Evolutionary conservation across 2,888 invertebrate genomes (phyloP).

Genomic region (Periphyllus acericola): DNA sequence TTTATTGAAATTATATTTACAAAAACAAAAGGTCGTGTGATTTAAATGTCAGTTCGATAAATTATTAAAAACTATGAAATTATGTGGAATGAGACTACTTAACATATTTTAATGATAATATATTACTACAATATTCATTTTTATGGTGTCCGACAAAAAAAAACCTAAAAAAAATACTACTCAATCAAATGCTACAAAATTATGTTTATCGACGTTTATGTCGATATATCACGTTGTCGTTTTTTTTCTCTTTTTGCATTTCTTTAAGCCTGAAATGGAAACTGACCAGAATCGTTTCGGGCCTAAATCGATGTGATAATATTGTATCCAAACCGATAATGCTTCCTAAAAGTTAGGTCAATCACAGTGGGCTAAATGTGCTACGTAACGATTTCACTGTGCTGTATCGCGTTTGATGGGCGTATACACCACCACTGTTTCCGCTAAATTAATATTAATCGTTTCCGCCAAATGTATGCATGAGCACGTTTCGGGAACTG

Average conservation of each 20-base stretch:
- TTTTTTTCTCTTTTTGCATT: neutral
- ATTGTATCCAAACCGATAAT: conserved; percentile 19
- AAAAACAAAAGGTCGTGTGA: neutral
- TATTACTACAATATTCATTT: neutral
- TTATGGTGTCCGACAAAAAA: neutral
- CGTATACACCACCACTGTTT: conserved; percentile 44
- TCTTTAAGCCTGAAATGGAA: neutral
- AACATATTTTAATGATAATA: neutral
- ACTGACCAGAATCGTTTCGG: neutral
- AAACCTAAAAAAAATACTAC: neutral
- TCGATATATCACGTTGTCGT: neutral
- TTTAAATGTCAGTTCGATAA: neutral
- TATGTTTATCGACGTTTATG: neutral
- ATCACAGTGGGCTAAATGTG: conserved; percentile 27
- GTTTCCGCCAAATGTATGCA: conserved; percentile 46
- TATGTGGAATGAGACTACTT: neutral
- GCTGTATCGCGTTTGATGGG: conserved; percentile 26
- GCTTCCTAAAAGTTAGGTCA: conserved; percentile 24
- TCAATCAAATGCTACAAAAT: neutral
- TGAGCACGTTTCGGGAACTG: conserved; percentile 40
- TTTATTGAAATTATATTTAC: no score
- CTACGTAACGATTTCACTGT: conserved; percentile 45
- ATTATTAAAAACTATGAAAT: neutral
- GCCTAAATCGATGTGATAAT: conserved; percentile 5
- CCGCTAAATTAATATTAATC: conserved; percentile 54